Evolutionary conservation across 2,797 vertebrate genomes (phyloP).

Genomic region (Pseudopleuronectes americanus): DNA sequence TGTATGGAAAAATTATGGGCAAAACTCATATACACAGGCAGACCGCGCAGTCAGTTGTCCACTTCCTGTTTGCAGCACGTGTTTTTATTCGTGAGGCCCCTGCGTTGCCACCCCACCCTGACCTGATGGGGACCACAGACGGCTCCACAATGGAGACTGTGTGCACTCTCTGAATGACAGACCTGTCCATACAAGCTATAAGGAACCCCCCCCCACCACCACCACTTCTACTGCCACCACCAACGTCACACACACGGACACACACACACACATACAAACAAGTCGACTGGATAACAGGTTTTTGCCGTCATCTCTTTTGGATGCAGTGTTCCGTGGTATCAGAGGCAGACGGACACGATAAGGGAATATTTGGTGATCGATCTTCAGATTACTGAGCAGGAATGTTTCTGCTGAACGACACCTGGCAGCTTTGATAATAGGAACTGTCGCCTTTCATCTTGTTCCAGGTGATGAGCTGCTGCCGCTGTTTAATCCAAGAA

Average conservation of each 20-base stretch:
- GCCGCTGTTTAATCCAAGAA: constrained; percentile 7
- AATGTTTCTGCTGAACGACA: constrained; percentile 35
- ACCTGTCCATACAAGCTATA: constrained; percentile 75
- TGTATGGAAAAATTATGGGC: constrained; percentile 36
- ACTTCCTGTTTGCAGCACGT: constrained; percentile 76
- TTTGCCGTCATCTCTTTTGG: constrained; percentile 54
- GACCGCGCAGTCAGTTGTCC: constrained; percentile 45
- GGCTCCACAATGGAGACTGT: constrained; percentile 76
- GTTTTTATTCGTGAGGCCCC: constrained; percentile 76
- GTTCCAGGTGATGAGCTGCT: constrained; percentile 27
- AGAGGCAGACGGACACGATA: constrained; percentile 31
- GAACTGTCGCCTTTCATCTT: constrained; percentile 6
- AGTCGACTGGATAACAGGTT: constrained; percentile 42
- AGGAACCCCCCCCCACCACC: constrained; percentile 32
- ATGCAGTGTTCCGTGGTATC: constrained; percentile 58
- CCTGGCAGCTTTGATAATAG: constrained; percentile 22
- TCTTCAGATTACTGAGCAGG: constrained; percentile 58
- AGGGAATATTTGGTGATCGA: constrained; percentile 33
- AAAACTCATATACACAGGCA: constrained; percentile 44
- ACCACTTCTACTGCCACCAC: constrained; percentile 2
- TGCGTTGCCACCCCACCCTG: constrained; percentile 62
- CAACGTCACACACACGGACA: constrained; percentile 35
- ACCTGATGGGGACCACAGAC: constrained; percentile 66
- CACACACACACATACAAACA: constrained; percentile 55
- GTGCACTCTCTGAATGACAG: constrained; percentile 76